Evolutionary conservation across 2,888 invertebrate genomes (phyloP), one percentile per base, ranked within the genome.

Genomic region (Mongoloraphidia duomilia): DNA sequence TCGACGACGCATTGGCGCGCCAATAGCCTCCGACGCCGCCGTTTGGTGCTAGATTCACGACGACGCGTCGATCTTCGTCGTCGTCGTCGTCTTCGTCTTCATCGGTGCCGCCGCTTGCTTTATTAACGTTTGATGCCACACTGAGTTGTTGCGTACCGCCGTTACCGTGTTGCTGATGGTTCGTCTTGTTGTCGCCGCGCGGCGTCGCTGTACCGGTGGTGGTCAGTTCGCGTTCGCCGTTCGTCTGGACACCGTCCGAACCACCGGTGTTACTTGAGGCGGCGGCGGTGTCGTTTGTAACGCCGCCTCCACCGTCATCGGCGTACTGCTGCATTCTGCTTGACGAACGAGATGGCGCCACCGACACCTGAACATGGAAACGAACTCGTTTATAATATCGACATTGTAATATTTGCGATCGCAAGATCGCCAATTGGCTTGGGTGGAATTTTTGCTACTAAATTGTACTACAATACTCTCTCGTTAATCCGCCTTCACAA

Each of bases 1-100:
- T 74, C 41, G 74, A 71, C 41, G 74, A 71, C 48, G 71, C 75
- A 50, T 53, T 71, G 64, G 64, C 74, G 68, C 67, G 62, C 64
- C 70, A 69, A 58, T 62, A 67, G 55, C 66, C 71, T 65, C 72
- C 71, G 65, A 67, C 60, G 65, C 68, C 63, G 65, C 67, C 66
- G 68, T 65, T 65, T 57, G 65, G 60, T 60, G 68, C 65, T 65
- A 67, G 64, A 63, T 68, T 62, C 61, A 66, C 60, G 73, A 76
- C 64, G 66, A 68, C 59, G 69, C 67, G 26, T 11, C 53, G 55
- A 47, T 55, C 56, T 46, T 51, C 56, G 41, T 60, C 60, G 35
- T 48, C 52, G 50, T 50, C 52, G 51, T 50, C 54, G 45, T 44
- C 44, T 40, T 59, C 60, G 52, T 63, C 61, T 50, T 59, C 61